Conservation (phyloP, 2,888 invertebrate species). For the Alloscopus bannaensis region DNA sequence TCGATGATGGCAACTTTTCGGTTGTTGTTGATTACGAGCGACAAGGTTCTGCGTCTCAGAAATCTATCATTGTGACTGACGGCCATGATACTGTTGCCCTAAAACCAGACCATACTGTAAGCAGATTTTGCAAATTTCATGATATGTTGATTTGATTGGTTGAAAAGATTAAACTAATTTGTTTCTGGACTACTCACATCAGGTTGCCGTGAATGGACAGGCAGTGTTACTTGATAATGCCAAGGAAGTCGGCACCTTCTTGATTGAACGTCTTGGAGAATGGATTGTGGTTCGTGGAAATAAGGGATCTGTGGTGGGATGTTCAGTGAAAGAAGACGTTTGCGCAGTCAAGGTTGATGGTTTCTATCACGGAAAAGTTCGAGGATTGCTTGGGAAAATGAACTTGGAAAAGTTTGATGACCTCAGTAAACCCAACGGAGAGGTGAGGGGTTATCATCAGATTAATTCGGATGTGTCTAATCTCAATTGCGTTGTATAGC, state of each 20-base stretch:
- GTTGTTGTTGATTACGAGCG: conserved; percentile 82
- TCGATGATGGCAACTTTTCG: conserved; percentile 90
- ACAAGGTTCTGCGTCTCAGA: conserved; percentile 77
- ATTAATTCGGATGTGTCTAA: conserved; percentile 8
- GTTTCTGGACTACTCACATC: background rate
- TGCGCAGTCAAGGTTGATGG: conserved; percentile 86
- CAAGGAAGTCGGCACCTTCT: conserved; percentile 67
- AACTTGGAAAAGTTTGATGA: conserved; percentile 94
- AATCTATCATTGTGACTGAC: conserved; percentile 82
- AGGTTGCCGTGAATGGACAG: conserved; percentile 79
- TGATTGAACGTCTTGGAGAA: conserved; percentile 74
- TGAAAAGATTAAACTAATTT: background rate
- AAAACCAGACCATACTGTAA: conserved; percentile 81
- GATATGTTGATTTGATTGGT: background rate
- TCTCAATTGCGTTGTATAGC: conserved; percentile 1
- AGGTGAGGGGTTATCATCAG: conserved; percentile 79
- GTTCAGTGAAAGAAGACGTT: conserved; percentile 80
- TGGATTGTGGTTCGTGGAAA: conserved; percentile 74
- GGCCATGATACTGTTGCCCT: conserved; percentile 82
- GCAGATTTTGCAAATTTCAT: conserved; percentile 43
- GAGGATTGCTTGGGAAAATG: conserved; percentile 91
- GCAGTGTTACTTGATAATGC: conserved; percentile 79
- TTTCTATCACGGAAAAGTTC: conserved; percentile 90
- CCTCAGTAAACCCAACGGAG: conserved; percentile 84
- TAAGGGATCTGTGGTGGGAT: conserved; percentile 81